Percentiles rank a stretch among this genome's conserved stretches.
phyloP scores from a whole-genome alignment of 2,113 vertebrate genomes.

The Poeciliopsis retropinna region DNA sequence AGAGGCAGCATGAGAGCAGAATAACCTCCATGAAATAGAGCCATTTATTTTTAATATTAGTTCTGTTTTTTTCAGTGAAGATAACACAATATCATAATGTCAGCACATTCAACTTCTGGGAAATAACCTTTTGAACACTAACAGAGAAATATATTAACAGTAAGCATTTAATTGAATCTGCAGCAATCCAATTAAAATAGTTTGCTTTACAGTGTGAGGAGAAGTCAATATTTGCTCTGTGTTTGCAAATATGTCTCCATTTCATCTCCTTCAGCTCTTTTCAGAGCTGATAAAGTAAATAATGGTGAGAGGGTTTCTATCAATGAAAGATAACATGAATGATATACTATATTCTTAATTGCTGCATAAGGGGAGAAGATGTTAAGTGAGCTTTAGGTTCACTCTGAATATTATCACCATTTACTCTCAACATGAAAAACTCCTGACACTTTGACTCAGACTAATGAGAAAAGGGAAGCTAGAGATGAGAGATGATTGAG shows the following conservation, averaged over 20 bases:
- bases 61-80: conserved; percentile 20
- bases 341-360: conserved; percentile 42
- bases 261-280: conserved; percentile 10
- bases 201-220: conserved; percentile 29
- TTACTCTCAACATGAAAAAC: conserved; percentile 32
- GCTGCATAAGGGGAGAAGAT: conserved; percentile 3
- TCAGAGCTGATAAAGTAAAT: conserved; percentile 34
- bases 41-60: not conserved
- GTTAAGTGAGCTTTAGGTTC: conserved; percentile 33
- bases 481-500: conserved; percentile 4
- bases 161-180: conserved; percentile 49
- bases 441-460: conserved; percentile 27
- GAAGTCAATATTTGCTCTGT: conserved; percentile 44
- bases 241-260: conserved; percentile 44
- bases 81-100: conserved; percentile 24
- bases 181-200: conserved; percentile 43
- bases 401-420: conserved; percentile 24
- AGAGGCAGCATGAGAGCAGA: conserved; percentile 18
- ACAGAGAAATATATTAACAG: conserved; percentile 42
- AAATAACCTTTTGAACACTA: conserved; percentile 24
- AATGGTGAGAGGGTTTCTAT: conserved; percentile 41
- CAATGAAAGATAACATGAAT: conserved; percentile 36
- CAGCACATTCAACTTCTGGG: conserved; percentile 34
- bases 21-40: conserved; percentile 28
- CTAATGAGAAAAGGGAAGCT: conserved; percentile 33